Base-by-base conservation (phyloP, 2,888 invertebrate species). In the Napeogenes inachia region DNA sequence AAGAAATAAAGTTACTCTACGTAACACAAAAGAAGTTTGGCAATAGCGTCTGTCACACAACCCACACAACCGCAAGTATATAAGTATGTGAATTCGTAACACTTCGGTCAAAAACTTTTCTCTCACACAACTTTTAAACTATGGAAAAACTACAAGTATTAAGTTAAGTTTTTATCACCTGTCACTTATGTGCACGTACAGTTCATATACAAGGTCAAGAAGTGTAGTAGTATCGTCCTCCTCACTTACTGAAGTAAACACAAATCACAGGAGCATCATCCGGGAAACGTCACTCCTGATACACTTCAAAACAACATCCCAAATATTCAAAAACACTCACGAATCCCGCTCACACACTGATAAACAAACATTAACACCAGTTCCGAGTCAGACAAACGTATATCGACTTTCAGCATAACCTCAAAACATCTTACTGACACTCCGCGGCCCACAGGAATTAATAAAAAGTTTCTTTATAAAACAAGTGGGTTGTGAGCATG, bases 401-500 rank as follows among this genome's bases (percentile, higher is more conserved):
- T 84, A 81, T 84, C 82, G 82, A 78, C 82, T 84, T 76, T 75
- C 75, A 83, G 78, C 76, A 88, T 91, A 89, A 91, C 91, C 91
- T 90, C 87, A 89, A 90, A 91, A 87, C 89, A 89, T 90, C 88
- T 89, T 87, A 87, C 89, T 88, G 89, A 88, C 87, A 87, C 90
- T 89, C 89, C 89, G 88, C 88, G 89, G 87, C 87, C 89, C 87
- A 89, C 89, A 89, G 88, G 91, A 91, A 91, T 91, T 91, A 91
- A 91, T 91, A 91, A 91, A 91, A 91, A 91, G 91, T 91, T 91
- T 91, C 91, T 91, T 91, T 91, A 89, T 88, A 90, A 91, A 91
- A 91, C 91, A 91, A 91, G 91, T 91, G 88, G 91, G 90, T 89
- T 89, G 91, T 89, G 91, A 91, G 91, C 91, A 91, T 91, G 91